Evolutionary conservation across 2,888 invertebrate genomes (phyloP).

Genomic region (Clostera curtula): DNA sequence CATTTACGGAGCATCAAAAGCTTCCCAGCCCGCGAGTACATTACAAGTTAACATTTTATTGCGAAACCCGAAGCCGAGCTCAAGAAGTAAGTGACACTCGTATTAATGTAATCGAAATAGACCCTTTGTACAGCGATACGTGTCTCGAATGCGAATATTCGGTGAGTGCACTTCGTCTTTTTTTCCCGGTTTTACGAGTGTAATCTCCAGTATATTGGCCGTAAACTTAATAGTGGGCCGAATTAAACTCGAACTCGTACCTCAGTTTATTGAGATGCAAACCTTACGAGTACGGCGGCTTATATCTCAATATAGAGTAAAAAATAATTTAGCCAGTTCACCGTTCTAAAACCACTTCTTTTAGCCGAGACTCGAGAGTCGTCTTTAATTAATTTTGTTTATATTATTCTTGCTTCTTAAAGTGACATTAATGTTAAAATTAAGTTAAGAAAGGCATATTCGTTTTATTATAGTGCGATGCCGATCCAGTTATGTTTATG

Average conservation of each 20-base stretch:
- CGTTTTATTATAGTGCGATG: too few species aligned
- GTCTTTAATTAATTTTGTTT: too few species aligned
- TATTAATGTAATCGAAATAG: constrained; percentile 33
- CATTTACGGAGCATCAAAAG: too few species aligned
- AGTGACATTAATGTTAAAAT: too few species aligned
- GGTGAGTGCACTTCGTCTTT: constrained; percentile 43
- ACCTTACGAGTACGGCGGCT: too few species aligned
- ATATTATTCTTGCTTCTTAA: too few species aligned
- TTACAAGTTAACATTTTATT: constrained; percentile 1
- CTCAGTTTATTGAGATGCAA: constrained; percentile 30
- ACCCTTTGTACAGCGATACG: constrained; percentile 36
- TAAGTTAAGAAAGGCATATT: too few species aligned
- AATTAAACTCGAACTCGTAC: constrained; percentile 45
- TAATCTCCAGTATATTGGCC: constrained; percentile 51
- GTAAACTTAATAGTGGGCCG: constrained; percentile 44
- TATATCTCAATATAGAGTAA: not conserved
- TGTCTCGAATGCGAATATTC: constrained; percentile 44
- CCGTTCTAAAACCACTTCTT: too few species aligned
- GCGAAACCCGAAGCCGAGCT: constrained; percentile 4
- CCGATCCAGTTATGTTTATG: too few species aligned
- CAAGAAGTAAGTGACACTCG: constrained; percentile 14
- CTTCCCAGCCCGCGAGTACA: too few species aligned
- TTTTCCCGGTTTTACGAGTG: constrained; percentile 51
- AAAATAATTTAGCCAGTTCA: constrained; percentile 1
- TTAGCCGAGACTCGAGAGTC: too few species aligned